phyloP scores from a whole-genome alignment of 1,140 invertebrate genomes.

The Whitmania pigra region DNA sequence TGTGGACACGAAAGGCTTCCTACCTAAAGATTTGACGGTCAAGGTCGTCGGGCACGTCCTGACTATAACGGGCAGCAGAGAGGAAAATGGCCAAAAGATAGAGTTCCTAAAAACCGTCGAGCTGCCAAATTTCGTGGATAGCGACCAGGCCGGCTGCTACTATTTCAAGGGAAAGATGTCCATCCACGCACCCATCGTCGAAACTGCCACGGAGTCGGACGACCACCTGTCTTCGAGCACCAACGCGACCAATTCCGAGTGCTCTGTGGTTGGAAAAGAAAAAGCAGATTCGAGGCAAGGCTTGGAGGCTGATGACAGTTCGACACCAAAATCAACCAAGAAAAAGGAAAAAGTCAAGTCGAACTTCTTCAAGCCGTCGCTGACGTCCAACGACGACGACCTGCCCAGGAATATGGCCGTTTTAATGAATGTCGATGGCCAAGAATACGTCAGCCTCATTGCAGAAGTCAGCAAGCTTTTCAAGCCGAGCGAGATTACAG shows the following conservation, averaged over 20 bases:
- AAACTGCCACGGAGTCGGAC: neutral
- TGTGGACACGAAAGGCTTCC: constrained; percentile 22
- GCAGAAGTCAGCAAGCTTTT: constrained; percentile 24
- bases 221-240: neutral
- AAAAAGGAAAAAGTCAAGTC: neutral
- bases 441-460: constrained; percentile 15
- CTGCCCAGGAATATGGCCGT: neutral
- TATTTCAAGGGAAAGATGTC: constrained; percentile 2
- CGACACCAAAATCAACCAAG: neutral
- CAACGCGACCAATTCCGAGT: neutral
- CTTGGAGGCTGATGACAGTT: neutral
- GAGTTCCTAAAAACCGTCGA: neutral
- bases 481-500: constrained; percentile 22
- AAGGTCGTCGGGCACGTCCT: constrained; percentile 18
- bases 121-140: neutral
- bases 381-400: neutral
- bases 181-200: neutral
- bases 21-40: constrained; percentile 21
- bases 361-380: neutral
- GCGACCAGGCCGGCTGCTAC: neutral
- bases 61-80: constrained; percentile 13
- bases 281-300: neutral
- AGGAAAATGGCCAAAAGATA: neutral
- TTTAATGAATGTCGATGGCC: constrained; percentile 8
- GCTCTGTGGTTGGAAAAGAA: neutral